Conservation (phyloP, 2,113 vertebrate genomes). For the Chascanopsetta lugubris region DNA sequence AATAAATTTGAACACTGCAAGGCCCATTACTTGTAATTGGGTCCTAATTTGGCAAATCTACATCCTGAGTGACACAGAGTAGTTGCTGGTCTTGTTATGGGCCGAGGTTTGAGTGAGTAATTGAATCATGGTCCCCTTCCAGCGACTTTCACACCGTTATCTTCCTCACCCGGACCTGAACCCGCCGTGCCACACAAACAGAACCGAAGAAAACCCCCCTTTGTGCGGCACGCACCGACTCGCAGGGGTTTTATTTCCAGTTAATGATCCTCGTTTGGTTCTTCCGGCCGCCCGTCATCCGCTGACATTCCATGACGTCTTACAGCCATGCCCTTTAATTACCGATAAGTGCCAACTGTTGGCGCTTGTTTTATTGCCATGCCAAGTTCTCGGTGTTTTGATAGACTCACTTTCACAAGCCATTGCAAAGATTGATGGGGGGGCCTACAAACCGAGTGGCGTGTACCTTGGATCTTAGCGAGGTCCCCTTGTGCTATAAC, state of each 20-base stretch:
- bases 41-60: slow-evolving; percentile 66
- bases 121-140: slow-evolving; percentile 11
- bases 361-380: slow-evolving; percentile 41
- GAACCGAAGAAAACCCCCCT: slow-evolving; percentile 18
- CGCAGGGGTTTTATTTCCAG: slow-evolving; percentile 44
- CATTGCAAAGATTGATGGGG: slow-evolving; percentile 60
- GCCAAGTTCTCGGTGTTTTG: slow-evolving; percentile 72
- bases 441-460: slow-evolving; percentile 36
- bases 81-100: slow-evolving; percentile 9
- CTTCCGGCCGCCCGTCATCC: slow-evolving; percentile 43
- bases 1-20: slow-evolving; percentile 70
- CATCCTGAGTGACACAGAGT: slow-evolving; percentile 53
- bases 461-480: slow-evolving; percentile 18
- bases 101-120: slow-evolving; percentile 43
- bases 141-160: slow-evolving; percentile 9
- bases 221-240: slow-evolving; percentile 15
- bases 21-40: slow-evolving; percentile 71
- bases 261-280: slow-evolving; percentile 63
- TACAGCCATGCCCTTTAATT: slow-evolving; percentile 57
- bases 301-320: slow-evolving; percentile 49
- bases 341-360: slow-evolving; percentile 64
- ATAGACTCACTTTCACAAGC: slow-evolving; percentile 44
- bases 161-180: slow-evolving; percentile 17
- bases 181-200: background rate
- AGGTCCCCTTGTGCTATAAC: slow-evolving; percentile 29